A percentile compares a stretch with the other conserved stretches of the same genome.
Evolutionary conservation across 2,888 invertebrate genomes (phyloP).

Genomic region (Balanococcus diminutus): DNA sequence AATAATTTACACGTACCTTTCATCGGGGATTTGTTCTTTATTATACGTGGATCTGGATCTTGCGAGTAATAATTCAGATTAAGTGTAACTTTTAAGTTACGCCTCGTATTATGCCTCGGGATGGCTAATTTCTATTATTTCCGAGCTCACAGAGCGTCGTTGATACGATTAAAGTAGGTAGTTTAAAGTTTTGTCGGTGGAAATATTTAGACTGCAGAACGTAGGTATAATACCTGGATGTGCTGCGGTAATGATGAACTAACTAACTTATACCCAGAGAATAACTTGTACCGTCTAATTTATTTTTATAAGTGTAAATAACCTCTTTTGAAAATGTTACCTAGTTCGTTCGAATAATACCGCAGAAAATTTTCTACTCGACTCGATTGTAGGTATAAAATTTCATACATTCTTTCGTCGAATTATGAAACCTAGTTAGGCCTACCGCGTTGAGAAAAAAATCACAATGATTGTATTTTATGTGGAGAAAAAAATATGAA

Average conservation of each 20-base stretch:
- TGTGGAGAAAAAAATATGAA: neutral
- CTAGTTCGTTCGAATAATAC: neutral
- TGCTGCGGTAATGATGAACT: neutral
- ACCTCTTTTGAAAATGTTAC: neutral
- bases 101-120: neutral
- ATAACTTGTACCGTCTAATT: constrained; percentile 7
- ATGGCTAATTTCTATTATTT: constrained; percentile 28
- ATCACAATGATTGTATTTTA: no score
- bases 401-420: no score
- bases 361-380: no score
- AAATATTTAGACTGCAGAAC: neutral
- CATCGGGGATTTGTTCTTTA: neutral
- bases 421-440: no score
- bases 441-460: no score
- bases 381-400: neutral
- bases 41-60: neutral
- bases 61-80: neutral
- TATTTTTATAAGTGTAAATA: neutral
- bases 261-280: neutral
- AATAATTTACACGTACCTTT: neutral
- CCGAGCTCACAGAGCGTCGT: neutral
- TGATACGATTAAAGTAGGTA: constrained; percentile 20
- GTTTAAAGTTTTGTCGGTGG: neutral
- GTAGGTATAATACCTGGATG: neutral
- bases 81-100: constrained; percentile 1